These are phyloP conservation scores for Anastrepha ludens DNA, from an alignment of 1,140 invertebrate genomes.

Conservation along the genomic window DNA sequence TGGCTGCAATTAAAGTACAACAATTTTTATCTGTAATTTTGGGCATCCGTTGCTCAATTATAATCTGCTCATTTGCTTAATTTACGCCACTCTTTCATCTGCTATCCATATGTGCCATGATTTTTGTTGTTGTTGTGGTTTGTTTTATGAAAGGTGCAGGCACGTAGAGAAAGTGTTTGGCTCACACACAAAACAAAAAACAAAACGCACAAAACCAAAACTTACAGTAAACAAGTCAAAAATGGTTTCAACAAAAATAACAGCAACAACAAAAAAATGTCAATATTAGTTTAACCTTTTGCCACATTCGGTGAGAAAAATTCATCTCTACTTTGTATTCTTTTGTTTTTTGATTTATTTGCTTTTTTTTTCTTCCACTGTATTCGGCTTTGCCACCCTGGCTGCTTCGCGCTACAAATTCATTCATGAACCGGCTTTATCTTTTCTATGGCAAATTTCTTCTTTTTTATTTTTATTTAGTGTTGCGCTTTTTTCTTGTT, in stretches of 20 bases:
- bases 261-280: not conserved
- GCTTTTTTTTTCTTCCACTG: not conserved
- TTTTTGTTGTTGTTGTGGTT: not conserved
- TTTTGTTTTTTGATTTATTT: not conserved
- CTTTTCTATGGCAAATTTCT: not conserved
- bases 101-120: not conserved
- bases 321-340: not conserved
- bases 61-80: not conserved
- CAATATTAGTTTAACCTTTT: not conserved
- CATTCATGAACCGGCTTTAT: not conserved
- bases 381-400: not conserved
- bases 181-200: not conserved
- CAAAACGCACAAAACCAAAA: too few relatives aligned
- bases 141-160: conserved; percentile 9
- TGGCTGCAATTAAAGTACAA: conserved; percentile 10
- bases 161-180: conserved; percentile 9
- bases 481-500: not conserved
- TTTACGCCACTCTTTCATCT: not conserved
- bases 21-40: conserved; percentile 17
- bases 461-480: not conserved
- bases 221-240: too few relatives aligned
- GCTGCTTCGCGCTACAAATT: not conserved
- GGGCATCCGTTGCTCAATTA: not conserved
- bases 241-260: too few relatives aligned
- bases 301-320: not conserved